These are phyloP conservation scores for Sphaerophoria rueppellii DNA, from an alignment of 2,888 invertebrate species.

Conservation along the genomic window DNA sequence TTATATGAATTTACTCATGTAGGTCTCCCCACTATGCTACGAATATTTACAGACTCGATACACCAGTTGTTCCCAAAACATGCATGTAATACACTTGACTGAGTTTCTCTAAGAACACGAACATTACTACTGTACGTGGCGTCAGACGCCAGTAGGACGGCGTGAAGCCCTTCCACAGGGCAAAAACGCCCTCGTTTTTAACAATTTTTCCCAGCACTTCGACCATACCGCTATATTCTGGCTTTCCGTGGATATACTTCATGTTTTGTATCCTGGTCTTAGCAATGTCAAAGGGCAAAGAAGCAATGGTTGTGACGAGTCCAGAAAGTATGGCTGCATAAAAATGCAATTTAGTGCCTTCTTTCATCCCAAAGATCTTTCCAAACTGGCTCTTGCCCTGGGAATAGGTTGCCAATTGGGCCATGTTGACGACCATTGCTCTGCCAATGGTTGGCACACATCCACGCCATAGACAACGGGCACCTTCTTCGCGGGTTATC, in stretches of 20 bases:
- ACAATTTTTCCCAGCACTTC: constrained; percentile 92
- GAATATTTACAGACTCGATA: constrained; percentile 76
- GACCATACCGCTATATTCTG: constrained; percentile 92
- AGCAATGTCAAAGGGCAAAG: constrained; percentile 99
- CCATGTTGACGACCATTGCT: constrained; percentile 99
- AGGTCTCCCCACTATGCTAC: constrained; percentile 46
- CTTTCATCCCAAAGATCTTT: constrained; percentile 84
- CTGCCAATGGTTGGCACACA: constrained; percentile 92
- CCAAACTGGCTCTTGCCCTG: constrained; percentile 89
- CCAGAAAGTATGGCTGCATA: constrained; percentile 98
- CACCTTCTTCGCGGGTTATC: constrained; percentile 90
- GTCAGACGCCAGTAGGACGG: constrained; percentile 99
- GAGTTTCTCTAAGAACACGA: constrained; percentile 98
- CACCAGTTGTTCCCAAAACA: constrained; percentile 76
- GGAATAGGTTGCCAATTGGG: constrained; percentile 98
- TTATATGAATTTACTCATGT: background rate
- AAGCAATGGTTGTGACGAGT: constrained; percentile 96
- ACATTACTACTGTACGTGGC: constrained; percentile 99
- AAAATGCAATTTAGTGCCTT: constrained; percentile 95
- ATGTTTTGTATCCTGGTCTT: constrained; percentile 99
- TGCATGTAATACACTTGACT: constrained; percentile 87
- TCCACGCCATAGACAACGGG: constrained; percentile 94
- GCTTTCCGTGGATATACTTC: constrained; percentile 90
- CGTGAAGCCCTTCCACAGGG: constrained; percentile 99
- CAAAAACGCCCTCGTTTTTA: constrained; percentile 94